Evolutionary conservation across 1,140 invertebrate genomes (phyloP), one percentile per base, ranked within the genome.

Genomic region (Drosophila arawakana): DNA sequence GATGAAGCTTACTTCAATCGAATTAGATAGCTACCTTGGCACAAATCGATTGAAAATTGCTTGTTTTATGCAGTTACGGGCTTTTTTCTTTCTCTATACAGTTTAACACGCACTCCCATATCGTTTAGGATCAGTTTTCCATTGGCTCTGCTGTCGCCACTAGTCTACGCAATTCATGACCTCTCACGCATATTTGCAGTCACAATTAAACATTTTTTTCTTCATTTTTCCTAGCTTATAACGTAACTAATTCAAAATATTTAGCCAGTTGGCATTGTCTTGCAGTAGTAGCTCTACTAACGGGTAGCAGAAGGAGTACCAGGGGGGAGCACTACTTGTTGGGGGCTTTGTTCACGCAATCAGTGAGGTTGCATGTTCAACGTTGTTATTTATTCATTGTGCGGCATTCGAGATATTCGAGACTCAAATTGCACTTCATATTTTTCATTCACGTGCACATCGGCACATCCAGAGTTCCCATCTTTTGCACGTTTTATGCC

Each of bases 361-460:
- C 80, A 55, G 66, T 69, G 72, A 61, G 76, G 77, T 89, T 86
- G 83, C 83, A 86, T 86, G 83, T 78, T 76, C 63, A 50, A 9
- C 11, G 69, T 54, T 66, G 77, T 88, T 82, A 88, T 85, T 81
- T 86, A 82, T 85, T 76, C 80, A 83, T 77, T 88, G 83, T 79
- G 76, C 61, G 83, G 79, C 77, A 88, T 89, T 74, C 74, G 55
- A 78, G 77, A 13, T 47, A 86, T 86, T 80, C 71, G 67, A 71
- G 83, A 47, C 79, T 86, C 57, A 88, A 88, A 88, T 88, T 82
- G 82, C 82, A 74, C 62, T 62, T 52, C 55, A 61, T 65, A 72
- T 68, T 77, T 82, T 73, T 74, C 61, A 60, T 71, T 76, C 39
- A 73, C 73, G 59, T 72, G 68, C 68, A 63, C 37, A 50, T 58